A percentile compares a stretch with the other conserved stretches of the same genome.
Conservation (phyloP, 2,113 vertebrate genomes). For the Limnothrissa miodon region DNA sequence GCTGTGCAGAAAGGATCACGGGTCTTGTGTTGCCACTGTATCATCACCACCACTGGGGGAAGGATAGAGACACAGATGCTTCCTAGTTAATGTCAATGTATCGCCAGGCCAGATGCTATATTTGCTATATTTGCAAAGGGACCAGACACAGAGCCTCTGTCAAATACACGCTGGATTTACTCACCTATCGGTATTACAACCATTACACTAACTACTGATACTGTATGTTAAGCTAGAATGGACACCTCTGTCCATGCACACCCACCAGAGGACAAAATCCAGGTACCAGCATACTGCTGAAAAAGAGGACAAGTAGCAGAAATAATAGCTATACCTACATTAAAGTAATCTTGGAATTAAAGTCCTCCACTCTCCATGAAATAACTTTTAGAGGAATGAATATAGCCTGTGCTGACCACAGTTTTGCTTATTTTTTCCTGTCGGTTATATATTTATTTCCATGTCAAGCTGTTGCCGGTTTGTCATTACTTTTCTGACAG, state of each 20-base stretch:
- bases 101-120: too few species aligned
- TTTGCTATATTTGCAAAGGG: too few species aligned
- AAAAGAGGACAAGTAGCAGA: neutral
- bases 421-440: constrained; percentile 33
- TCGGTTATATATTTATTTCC: constrained; percentile 62
- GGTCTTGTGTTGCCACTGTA: too few species aligned
- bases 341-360: constrained; percentile 16
- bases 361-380: constrained; percentile 5
- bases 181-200: neutral
- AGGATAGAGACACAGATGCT: too few species aligned
- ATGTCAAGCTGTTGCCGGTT: constrained; percentile 51
- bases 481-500: constrained; percentile 58
- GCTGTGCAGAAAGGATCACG: too few species aligned
- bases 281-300: neutral
- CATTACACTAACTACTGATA: neutral
- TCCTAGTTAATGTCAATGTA: too few species aligned
- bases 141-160: too few species aligned
- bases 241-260: neutral
- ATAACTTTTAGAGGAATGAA: constrained; percentile 26
- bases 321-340: constrained; percentile 5
- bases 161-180: too few species aligned
- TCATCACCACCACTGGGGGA: too few species aligned
- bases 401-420: constrained; percentile 57
- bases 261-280: neutral
- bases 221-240: neutral